phyloP scores from a whole-genome alignment of 2,113 vertebrate genomes.

The Puffinus mauretanicus region DNA sequence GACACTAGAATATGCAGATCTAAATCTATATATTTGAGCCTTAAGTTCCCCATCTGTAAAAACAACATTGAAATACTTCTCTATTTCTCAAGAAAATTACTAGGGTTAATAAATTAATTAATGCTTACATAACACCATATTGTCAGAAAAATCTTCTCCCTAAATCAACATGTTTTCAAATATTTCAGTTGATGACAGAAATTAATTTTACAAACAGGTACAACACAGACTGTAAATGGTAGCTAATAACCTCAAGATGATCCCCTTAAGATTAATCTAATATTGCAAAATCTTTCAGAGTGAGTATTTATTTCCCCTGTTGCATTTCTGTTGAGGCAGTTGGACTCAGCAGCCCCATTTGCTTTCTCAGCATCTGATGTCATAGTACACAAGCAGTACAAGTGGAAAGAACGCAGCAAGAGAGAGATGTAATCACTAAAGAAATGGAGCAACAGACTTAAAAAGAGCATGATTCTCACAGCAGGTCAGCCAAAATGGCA shows the following conservation, averaged over 20 bases:
- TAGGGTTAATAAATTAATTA: neutral
- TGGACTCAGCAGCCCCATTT: neutral
- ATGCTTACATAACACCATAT: neutral
- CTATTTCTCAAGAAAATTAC: neutral
- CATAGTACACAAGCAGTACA: neutral
- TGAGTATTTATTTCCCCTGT: neutral
- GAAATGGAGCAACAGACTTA: conserved; percentile 12
- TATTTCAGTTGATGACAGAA: neutral
- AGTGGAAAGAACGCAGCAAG: neutral
- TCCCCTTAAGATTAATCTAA: neutral
- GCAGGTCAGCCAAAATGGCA: conserved; percentile 17
- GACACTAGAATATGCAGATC: neutral
- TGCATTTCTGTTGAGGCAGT: neutral
- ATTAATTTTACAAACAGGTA: neutral
- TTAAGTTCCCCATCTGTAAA: neutral
- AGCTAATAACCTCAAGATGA: neutral
- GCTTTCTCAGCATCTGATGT: neutral
- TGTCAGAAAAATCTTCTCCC: neutral
- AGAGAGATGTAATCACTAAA: neutral
- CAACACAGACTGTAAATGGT: neutral
- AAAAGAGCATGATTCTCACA: neutral
- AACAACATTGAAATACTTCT: neutral
- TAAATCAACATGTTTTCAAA: neutral
- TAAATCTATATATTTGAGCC: neutral
- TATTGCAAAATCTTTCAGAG: neutral